A percentile compares a stretch with the other conserved stretches of the same genome.
Conservation (phyloP, 2,888 invertebrate species). For the Drosophila paramelanica region DNA sequence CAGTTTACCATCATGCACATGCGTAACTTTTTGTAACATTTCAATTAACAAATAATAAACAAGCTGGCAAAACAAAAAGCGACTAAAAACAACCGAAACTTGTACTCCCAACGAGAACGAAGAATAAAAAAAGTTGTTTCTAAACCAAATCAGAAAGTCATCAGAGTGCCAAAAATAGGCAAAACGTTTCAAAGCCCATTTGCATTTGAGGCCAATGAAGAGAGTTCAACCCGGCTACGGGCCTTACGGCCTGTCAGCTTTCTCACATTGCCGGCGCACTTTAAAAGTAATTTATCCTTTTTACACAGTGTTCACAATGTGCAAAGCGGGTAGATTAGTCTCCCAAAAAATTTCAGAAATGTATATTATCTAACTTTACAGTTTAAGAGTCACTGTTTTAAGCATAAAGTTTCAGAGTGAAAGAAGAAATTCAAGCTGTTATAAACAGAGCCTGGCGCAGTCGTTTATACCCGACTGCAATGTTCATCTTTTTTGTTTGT, state of each 20-base stretch:
- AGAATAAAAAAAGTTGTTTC: constrained; percentile 56
- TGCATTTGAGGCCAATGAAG: constrained; percentile 63
- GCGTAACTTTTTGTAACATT: constrained; percentile 70
- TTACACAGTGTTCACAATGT: constrained; percentile 7
- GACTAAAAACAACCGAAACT: constrained; percentile 53
- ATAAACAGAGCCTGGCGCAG: not conserved
- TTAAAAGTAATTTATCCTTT: constrained; percentile 78
- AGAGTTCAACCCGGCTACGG: constrained; percentile 15
- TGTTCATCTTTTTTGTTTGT: not conserved
- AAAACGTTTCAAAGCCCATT: constrained; percentile 49
- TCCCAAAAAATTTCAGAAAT: no score
- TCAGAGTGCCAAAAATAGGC: constrained; percentile 62
- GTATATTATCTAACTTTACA: no score
- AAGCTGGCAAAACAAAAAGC: constrained; percentile 64
- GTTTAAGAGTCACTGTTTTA: no score
- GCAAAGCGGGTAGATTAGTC: not conserved
- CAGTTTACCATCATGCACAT: constrained; percentile 17
- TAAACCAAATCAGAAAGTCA: constrained; percentile 79
- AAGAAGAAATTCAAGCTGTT: no score
- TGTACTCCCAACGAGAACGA: constrained; percentile 17
- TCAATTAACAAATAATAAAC: constrained; percentile 80
- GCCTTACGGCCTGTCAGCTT: constrained; percentile 1
- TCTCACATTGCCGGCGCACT: constrained; percentile 53
- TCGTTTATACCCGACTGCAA: not conserved
- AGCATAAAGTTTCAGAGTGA: no score